Base-by-base conservation (phyloP, 2,888 invertebrate species). In the Parapristionchus giblindavisi region DNA sequence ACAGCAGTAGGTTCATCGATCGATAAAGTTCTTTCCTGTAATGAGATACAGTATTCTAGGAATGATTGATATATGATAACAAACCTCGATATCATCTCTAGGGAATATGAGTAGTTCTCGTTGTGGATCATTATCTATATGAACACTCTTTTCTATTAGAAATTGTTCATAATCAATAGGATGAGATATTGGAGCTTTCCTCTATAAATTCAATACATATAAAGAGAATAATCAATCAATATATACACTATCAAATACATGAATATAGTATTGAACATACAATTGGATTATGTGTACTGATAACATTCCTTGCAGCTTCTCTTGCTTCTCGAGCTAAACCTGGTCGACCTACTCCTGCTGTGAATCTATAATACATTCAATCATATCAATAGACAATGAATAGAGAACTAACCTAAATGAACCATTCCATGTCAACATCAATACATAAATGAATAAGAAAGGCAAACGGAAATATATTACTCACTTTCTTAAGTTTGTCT, bases 131-230 rank as follows among this genome's bases (percentile, higher is more conserved):
- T 85, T 85, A 63, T 87, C 87, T 56, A 87, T 68, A 61, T 83
- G 82, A 14, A 85, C 84, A 63, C 80, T 83, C 65, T 84, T 75
- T 63, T 87, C 87, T 14, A 82, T 78, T 21, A 87, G 76, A 73
- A 87, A 87, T 68, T 80, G 79, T 75, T 87, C 87, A 65, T 87
- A 87, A 76, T 87, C 85, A 24, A 87, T 70, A 0, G 87, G 87
- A 38, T 77, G 77, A 6, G 84, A 58, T 32, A 86, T 79, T 14
- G 87, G 85, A 11, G 84, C 78, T 34, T 81, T 79, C 58, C 87
- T 77, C 86, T 86, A 76, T 40, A 83, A 79, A 71, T 11, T 17
- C 63, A 63, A 63, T 29, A 17, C 6, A 36, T 63, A 63, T 17
- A 27, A 56, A n/a, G 40, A 29, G 36, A 48, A 51, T 29, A 68